Evolutionary conservation across 2,113 vertebrate genomes (phyloP).

Genomic region (Macrotus californicus): DNA sequence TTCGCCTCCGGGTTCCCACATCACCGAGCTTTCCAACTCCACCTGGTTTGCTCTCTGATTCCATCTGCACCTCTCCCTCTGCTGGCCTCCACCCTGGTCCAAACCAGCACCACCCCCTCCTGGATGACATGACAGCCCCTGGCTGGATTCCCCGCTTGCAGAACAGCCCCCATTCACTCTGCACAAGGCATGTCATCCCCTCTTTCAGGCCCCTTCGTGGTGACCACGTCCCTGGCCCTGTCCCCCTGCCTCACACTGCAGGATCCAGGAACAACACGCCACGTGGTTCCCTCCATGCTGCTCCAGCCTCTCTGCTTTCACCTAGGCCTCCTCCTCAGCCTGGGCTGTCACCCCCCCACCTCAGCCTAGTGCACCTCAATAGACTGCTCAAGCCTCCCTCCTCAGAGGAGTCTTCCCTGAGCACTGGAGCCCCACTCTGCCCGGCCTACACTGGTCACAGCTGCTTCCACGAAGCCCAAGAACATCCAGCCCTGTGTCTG

Average conservation of each 20-base stretch:
- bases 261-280: rapidly evolving
- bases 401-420: not conserved
- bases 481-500: not conserved
- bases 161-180: not conserved
- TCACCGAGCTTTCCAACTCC: not conserved
- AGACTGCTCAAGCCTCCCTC: not conserved
- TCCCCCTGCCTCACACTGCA: not conserved
- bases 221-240: not conserved
- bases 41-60: not conserved
- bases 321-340: not conserved
- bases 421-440: no score
- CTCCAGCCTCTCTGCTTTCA: not conserved
- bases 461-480: not conserved
- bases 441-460: not conserved
- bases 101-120: not conserved
- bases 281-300: not conserved
- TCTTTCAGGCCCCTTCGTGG: rapidly evolving
- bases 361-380: not conserved
- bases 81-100: not conserved
- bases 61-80: not conserved
- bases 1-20: rapidly evolving
- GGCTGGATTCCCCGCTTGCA: not conserved
- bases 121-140: rapidly evolving
- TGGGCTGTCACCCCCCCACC: not conserved
- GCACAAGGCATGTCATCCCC: rapidly evolving